Conservation (phyloP, 2,888 invertebrate genomes). For the Troides oblongomaculatus region DNA sequence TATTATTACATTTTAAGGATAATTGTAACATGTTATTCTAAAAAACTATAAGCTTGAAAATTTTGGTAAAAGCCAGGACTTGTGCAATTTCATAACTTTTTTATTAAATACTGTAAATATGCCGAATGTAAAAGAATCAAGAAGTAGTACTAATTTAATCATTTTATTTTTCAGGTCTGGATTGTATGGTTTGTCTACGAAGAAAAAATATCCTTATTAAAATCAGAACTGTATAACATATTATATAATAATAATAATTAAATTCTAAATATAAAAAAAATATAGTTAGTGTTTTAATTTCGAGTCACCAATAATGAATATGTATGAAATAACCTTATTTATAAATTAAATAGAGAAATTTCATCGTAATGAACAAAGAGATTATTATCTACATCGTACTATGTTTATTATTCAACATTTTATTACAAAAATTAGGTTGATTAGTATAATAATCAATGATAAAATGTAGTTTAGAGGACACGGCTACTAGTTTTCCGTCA, state of each 20-base stretch:
- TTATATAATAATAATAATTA: too few relatives aligned
- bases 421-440: not conserved
- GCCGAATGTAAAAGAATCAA: too few relatives aligned
- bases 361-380: not conserved
- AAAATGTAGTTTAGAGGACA: not conserved
- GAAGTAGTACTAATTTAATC: not conserved
- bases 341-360: not conserved
- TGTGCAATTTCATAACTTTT: too few relatives aligned
- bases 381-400: not conserved
- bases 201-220: conserved; percentile 38
- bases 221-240: not conserved
- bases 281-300: too few relatives aligned
- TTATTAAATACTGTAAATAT: too few relatives aligned
- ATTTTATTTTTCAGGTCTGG: conserved; percentile 42
- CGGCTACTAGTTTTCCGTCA: not conserved
- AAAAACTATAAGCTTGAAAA: too few relatives aligned
- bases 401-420: not conserved
- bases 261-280: too few relatives aligned
- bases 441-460: not conserved
- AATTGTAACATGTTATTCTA: too few relatives aligned
- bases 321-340: not conserved
- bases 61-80: too few relatives aligned
- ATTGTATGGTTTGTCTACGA: conserved; percentile 41
- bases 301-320: too few relatives aligned
- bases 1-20: too few relatives aligned